Evolutionary conservation across 2,888 invertebrate genomes (phyloP).

Genomic region (Dryobotodes eremita): DNA sequence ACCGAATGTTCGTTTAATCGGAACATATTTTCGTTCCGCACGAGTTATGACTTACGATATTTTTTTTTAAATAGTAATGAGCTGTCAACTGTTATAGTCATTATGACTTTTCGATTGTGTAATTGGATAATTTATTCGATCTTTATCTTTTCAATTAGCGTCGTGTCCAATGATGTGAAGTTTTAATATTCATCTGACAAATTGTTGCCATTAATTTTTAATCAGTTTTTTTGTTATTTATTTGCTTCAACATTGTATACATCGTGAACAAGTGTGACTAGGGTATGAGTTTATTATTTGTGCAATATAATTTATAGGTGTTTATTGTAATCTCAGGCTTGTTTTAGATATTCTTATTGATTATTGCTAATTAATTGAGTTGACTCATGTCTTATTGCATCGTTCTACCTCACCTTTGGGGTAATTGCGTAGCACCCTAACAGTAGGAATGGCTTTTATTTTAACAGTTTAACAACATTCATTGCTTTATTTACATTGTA

Average conservation of each 20-base stretch:
- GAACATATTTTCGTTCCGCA: conserved; percentile 67
- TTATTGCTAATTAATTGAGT: conserved; percentile 2
- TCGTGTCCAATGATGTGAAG: conserved; percentile 69
- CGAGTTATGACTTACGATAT: conserved; percentile 70
- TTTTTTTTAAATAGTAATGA: conserved; percentile 77
- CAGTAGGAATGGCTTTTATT: no score
- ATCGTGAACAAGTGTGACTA: conserved; percentile 17
- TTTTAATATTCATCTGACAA: conserved; percentile 74
- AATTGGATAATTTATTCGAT: conserved; percentile 83
- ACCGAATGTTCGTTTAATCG: conserved; percentile 65
- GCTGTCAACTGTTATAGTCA: conserved; percentile 77
- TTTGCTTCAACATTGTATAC: conserved; percentile 42
- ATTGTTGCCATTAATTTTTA: conserved; percentile 70
- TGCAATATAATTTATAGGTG: background rate
- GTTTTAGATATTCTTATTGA: background rate
- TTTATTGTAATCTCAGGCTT: conserved; percentile 7
- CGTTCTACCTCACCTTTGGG: background rate
- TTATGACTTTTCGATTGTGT: conserved; percentile 79
- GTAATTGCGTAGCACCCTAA: no score
- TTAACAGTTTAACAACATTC: no score
- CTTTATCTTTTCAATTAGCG: conserved; percentile 81
- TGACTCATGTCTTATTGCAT: background rate
- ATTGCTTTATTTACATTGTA: no score
- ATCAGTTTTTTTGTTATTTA: conserved; percentile 59
- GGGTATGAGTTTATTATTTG: conserved; percentile 20